Conservation (phyloP, 2,888 invertebrate genomes). For the Enoplolaimus lenunculus region DNA sequence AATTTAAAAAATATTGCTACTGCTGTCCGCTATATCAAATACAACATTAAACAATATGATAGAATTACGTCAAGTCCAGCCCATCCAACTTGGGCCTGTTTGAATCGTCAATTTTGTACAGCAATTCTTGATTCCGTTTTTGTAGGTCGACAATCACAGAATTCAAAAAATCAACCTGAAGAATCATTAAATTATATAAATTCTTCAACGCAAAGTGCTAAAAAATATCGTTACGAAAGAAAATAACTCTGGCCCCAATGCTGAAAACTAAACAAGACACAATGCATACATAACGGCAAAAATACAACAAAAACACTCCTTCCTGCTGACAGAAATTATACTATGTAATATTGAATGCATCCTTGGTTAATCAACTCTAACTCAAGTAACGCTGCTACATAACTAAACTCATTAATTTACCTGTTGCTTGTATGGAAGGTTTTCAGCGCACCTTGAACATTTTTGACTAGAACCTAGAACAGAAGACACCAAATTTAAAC, state of each 20-base stretch:
- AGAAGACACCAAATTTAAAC: too few relatives aligned
- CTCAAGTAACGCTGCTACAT: not conserved
- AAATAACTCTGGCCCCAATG: too few relatives aligned
- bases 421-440: not conserved
- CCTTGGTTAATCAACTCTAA: not conserved
- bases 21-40: too few relatives aligned
- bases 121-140: slow-evolving; percentile 69
- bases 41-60: too few relatives aligned
- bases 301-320: not conserved
- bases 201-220: too few relatives aligned
- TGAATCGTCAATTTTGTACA: slow-evolving; percentile 57
- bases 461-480: not conserved
- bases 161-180: slow-evolving; percentile 63
- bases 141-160: slow-evolving; percentile 93
- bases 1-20: too few relatives aligned
- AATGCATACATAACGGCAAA: not conserved
- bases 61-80: not conserved
- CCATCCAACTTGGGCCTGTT: slow-evolving; percentile 11
- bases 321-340: too few relatives aligned
- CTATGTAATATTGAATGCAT: not conserved
- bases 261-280: not conserved
- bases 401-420: too few relatives aligned
- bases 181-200: not conserved
- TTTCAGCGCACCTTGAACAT: not conserved
- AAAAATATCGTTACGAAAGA: too few relatives aligned